A percentile compares a stretch with the other conserved stretches of the same genome.
phyloP scores from a whole-genome alignment of 2,797 vertebrate species.

The Nannoperca obscura region DNA sequence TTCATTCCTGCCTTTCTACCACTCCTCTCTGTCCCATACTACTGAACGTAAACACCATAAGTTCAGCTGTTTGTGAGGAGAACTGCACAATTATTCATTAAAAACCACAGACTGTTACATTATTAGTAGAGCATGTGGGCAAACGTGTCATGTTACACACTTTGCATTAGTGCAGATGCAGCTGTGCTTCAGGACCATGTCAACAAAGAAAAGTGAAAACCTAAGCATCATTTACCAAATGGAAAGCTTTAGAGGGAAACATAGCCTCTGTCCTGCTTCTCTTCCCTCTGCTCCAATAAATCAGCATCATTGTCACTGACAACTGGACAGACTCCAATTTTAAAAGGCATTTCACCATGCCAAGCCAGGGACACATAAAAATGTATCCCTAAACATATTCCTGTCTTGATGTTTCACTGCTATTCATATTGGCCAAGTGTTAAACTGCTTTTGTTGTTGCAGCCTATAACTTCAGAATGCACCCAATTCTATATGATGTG shows the following conservation, averaged over 20 bases:
- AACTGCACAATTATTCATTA: slow-evolving; percentile 29
- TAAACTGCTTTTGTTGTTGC: slow-evolving; percentile 62
- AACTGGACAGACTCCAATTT: slow-evolving; percentile 70
- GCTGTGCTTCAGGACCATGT: slow-evolving; percentile 70
- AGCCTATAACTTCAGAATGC: slow-evolving; percentile 53
- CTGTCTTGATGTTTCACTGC: slow-evolving; percentile 58
- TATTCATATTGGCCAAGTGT: slow-evolving; percentile 59
- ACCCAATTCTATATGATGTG: slow-evolving; percentile 23
- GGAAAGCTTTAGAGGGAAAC: slow-evolving; percentile 67
- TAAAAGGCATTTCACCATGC: slow-evolving; percentile 63
- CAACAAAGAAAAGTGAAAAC: slow-evolving; percentile 57
- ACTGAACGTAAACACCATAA: slow-evolving; percentile 10
- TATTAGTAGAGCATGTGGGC: slow-evolving; percentile 25
- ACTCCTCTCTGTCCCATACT: not conserved
- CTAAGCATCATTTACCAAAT: slow-evolving; percentile 75
- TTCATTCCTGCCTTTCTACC: slow-evolving; percentile 4
- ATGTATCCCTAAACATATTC: slow-evolving; percentile 57
- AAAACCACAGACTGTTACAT: slow-evolving; percentile 19
- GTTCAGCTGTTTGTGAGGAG: slow-evolving; percentile 13
- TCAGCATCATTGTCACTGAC: slow-evolving; percentile 70
- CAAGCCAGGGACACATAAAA: slow-evolving; percentile 61
- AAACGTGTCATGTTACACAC: slow-evolving; percentile 29
- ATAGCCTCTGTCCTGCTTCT: slow-evolving; percentile 47
- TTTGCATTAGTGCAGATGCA: slow-evolving; percentile 63
- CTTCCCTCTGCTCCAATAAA: slow-evolving; percentile 61